phyloP scores from a whole-genome alignment of 2,888 invertebrate genomes.

The Drosophila yooni region DNA sequence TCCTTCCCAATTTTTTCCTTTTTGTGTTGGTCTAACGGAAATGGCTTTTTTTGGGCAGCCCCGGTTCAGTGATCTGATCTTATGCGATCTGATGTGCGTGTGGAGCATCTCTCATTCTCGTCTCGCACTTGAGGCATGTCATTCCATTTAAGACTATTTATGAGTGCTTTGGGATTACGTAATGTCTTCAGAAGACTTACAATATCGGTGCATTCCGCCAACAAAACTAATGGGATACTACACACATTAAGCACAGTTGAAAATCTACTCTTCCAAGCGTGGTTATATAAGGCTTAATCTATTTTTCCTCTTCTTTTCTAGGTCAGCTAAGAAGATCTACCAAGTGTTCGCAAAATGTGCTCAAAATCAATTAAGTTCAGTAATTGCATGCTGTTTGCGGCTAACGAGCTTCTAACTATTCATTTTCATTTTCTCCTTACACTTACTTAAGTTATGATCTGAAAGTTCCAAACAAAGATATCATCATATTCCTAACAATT shows the following conservation, averaged over 20 bases:
- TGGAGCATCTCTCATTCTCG: slow-evolving; percentile 19
- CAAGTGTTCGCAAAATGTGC: not conserved
- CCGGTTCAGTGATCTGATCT: slow-evolving; percentile 59
- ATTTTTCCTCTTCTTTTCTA: not conserved
- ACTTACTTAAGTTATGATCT: not conserved
- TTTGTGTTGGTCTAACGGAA: slow-evolving; percentile 56
- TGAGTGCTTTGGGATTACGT: slow-evolving; percentile 31
- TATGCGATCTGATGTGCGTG: slow-evolving; percentile 22
- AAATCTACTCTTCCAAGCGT: not conserved
- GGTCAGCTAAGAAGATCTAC: not conserved
- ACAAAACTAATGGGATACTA: not conserved
- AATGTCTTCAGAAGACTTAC: slow-evolving; percentile 11
- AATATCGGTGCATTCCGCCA: not conserved
- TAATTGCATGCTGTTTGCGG: not conserved
- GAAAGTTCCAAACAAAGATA: not conserved
- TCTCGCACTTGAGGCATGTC: slow-evolving; percentile 48
- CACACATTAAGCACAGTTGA: not conserved
- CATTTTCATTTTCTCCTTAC: not conserved
- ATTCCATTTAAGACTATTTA: slow-evolving; percentile 42
- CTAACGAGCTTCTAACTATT: slow-evolving; percentile 47
- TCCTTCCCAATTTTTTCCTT: slow-evolving; percentile 9
- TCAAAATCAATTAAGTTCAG: not conserved
- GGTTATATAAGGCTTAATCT: not conserved
- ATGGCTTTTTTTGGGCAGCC: slow-evolving; percentile 58
- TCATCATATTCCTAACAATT: not conserved